A percentile compares a stretch with the other conserved stretches of the same genome.
Evolutionary conservation across 2,797 vertebrate genomes (phyloP).

Genomic region (Cyprinodon diabolis): DNA sequence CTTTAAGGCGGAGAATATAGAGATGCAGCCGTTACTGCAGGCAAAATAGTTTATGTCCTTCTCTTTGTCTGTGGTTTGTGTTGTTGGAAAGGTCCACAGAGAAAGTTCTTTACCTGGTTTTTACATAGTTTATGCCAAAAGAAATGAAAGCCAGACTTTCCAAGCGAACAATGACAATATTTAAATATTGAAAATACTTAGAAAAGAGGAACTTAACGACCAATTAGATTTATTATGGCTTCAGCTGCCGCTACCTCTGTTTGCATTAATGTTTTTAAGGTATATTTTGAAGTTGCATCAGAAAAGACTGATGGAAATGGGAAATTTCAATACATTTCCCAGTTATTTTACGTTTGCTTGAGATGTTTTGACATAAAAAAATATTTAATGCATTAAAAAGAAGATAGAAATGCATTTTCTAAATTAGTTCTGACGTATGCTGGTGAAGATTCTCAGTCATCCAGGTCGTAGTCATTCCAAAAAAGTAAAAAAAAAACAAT

Average conservation of each 20-base stretch:
- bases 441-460: too few species aligned
- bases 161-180: constrained; percentile 34
- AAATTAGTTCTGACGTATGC: too few species aligned
- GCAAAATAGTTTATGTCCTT: constrained; percentile 54
- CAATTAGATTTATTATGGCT: constrained; percentile 24
- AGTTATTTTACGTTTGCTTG: too few species aligned
- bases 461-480: too few species aligned
- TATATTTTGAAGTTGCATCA: too few species aligned
- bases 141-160: constrained; percentile 56
- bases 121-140: constrained; percentile 54
- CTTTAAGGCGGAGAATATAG: constrained; percentile 67
- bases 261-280: too few species aligned
- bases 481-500: too few species aligned
- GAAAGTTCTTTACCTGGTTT: constrained; percentile 55
- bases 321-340: too few species aligned
- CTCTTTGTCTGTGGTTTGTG: constrained; percentile 32
- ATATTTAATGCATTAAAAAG: too few species aligned
- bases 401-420: too few species aligned
- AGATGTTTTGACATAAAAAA: too few species aligned
- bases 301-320: too few species aligned
- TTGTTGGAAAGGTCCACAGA: constrained; percentile 34
- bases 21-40: constrained; percentile 57
- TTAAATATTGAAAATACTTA: constrained; percentile 53
- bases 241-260: background rate
- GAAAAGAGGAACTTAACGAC: constrained; percentile 28